Evolutionary conservation across 2,113 vertebrate species (phyloP).

Genomic region (Perccottus glenii): DNA sequence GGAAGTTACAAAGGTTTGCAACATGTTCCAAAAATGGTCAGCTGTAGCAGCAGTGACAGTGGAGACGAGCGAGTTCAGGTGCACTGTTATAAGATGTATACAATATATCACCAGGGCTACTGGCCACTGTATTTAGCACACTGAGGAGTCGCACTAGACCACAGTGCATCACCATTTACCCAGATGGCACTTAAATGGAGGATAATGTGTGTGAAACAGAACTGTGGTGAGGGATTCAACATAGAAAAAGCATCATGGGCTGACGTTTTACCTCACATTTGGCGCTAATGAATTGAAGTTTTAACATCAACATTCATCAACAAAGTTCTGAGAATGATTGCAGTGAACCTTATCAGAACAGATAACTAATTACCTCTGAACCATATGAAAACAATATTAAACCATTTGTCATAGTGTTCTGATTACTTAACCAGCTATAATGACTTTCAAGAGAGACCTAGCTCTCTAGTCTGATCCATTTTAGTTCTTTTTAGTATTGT

Average conservation of each 20-base stretch:
- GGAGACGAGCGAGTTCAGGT: conserved; percentile 59
- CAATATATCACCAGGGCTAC: conserved; percentile 51
- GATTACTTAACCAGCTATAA: background rate
- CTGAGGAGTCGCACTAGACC: conserved; percentile 55
- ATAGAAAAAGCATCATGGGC: background rate
- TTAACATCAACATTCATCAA: background rate
- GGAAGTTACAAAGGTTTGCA: conserved; percentile 14
- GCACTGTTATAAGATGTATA: conserved; percentile 32
- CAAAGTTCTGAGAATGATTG: background rate
- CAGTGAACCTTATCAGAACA: no score
- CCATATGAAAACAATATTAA: background rate
- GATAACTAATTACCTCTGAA: no score
- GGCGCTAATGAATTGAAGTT: background rate
- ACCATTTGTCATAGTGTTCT: background rate
- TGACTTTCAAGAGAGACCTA: no score
- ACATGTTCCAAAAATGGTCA: conserved; percentile 42
- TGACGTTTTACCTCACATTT: background rate
- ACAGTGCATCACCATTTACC: conserved; percentile 49
- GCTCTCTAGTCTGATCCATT: no score
- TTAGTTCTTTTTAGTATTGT: background rate
- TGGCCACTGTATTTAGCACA: conserved; percentile 60
- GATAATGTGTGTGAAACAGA: conserved; percentile 45
- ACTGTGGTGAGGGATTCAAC: conserved; percentile 19
- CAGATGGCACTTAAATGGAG: conserved; percentile 62
- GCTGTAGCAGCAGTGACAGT: conserved; percentile 19